These are phyloP conservation scores for Reticulitermes lucifugus DNA, from an alignment of 2,888 invertebrate genomes.

Conservation along the genomic window DNA sequence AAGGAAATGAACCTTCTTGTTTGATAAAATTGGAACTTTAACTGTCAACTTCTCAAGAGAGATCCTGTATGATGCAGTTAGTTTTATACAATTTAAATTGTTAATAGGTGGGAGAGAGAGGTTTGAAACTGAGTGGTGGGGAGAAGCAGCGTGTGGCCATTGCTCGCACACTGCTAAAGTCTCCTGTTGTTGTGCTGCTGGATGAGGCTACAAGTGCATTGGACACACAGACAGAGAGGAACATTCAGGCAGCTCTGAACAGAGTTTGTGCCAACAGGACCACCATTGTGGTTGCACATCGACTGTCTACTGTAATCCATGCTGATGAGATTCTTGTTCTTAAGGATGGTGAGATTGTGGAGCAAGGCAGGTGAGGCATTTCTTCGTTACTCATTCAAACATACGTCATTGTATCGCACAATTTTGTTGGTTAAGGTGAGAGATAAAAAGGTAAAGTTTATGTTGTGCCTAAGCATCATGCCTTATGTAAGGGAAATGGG, in stretches of 20 bases:
- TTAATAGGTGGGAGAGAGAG: constrained; percentile 90
- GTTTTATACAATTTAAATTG: background rate
- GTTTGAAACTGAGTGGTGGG: constrained; percentile 94
- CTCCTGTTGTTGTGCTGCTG: constrained; percentile 88
- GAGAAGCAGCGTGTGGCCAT: constrained; percentile 98
- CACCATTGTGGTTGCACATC: constrained; percentile 94
- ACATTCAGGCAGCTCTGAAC: constrained; percentile 83
- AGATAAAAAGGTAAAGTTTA: too few species aligned
- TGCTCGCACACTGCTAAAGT: constrained; percentile 92
- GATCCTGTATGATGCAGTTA: too few species aligned
- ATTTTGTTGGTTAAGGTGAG: too few species aligned
- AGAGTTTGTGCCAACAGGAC: constrained; percentile 87
- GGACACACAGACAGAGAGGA: constrained; percentile 94
- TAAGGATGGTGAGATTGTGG: constrained; percentile 90
- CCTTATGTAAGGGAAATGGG: too few species aligned
- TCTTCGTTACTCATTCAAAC: background rate
- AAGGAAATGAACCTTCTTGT: too few species aligned
- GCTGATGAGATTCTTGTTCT: constrained; percentile 95
- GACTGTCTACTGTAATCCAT: constrained; percentile 93
- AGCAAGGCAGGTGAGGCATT: constrained; percentile 80
- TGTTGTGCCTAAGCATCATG: too few species aligned
- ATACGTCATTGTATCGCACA: too few species aligned
- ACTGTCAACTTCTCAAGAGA: too few species aligned
- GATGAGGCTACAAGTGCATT: constrained; percentile 97
- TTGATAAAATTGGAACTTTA: too few species aligned